Evolutionary conservation across 1,140 invertebrate species (phyloP).

Genomic region (Eupristina koningsbergeri): DNA sequence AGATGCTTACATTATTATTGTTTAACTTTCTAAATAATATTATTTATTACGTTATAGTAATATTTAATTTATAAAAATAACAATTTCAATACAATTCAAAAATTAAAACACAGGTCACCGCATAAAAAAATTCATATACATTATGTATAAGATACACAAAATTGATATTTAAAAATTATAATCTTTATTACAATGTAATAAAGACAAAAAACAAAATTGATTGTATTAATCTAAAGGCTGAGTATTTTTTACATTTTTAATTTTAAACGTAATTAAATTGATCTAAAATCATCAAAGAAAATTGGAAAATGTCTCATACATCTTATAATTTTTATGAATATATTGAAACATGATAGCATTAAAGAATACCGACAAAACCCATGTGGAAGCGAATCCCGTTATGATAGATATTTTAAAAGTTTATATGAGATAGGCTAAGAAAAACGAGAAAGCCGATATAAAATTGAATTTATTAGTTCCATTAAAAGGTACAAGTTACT

Average conservation of each 20-base stretch:
- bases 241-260: too few relatives aligned
- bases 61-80: too few relatives aligned
- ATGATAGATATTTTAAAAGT: not conserved
- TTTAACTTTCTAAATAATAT: not conserved
- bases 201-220: too few relatives aligned
- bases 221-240: too few relatives aligned
- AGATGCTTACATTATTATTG: slow-evolving; percentile 21
- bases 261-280: too few relatives aligned
- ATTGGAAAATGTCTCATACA: not conserved
- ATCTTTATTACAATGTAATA: too few relatives aligned
- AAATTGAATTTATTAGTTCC: not conserved
- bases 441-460: not conserved
- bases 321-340: not conserved
- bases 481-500: not conserved
- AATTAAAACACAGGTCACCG: too few relatives aligned
- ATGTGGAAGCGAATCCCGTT: not conserved
- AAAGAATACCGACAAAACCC: not conserved
- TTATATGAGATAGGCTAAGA: not conserved
- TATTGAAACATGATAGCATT: not conserved
- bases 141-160: too few relatives aligned
- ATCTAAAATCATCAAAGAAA: too few relatives aligned
- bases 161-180: too few relatives aligned
- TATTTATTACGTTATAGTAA: not conserved
- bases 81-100: too few relatives aligned
- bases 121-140: too few relatives aligned